phyloP scores from a whole-genome alignment of 2,113 vertebrate species.

The Cairina moschata region DNA sequence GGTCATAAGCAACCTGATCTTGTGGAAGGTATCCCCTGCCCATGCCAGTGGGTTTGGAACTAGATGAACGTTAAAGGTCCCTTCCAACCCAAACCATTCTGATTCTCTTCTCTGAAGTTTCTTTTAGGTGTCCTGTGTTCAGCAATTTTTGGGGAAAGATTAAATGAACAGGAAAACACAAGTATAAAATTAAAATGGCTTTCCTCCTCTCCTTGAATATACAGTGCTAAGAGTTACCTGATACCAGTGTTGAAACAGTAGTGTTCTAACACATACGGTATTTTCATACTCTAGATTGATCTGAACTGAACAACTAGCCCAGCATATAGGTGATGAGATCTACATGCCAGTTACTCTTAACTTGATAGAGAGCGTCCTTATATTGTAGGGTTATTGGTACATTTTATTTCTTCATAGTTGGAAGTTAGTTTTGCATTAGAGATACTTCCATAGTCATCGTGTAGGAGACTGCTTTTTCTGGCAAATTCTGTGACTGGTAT shows the following conservation, averaged over 20 bases:
- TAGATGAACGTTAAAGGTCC: background rate
- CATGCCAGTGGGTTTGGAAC: background rate
- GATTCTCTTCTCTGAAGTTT: background rate
- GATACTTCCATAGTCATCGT: fast-evolving
- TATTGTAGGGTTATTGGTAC: background rate
- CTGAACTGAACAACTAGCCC: background rate
- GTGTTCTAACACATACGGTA: background rate
- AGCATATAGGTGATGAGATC: background rate
- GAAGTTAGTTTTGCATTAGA: background rate
- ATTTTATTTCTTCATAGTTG: background rate
- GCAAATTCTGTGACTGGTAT: background rate
- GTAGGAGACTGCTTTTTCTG: background rate
- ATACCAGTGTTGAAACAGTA: background rate
- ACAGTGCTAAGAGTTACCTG: background rate
- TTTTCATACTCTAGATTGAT: background rate
- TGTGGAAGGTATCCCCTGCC: background rate
- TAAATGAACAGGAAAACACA: background rate
- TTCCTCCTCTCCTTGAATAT: background rate
- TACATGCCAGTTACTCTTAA: background rate
- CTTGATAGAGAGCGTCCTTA: background rate
- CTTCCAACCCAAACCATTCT: background rate
- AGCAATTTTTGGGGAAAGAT: background rate
- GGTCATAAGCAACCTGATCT: background rate
- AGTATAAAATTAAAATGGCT: background rate
- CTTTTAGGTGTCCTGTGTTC: background rate